phyloP scores from a whole-genome alignment of 2,797 vertebrate genomes.

The Poeciliopsis gracilis region DNA sequence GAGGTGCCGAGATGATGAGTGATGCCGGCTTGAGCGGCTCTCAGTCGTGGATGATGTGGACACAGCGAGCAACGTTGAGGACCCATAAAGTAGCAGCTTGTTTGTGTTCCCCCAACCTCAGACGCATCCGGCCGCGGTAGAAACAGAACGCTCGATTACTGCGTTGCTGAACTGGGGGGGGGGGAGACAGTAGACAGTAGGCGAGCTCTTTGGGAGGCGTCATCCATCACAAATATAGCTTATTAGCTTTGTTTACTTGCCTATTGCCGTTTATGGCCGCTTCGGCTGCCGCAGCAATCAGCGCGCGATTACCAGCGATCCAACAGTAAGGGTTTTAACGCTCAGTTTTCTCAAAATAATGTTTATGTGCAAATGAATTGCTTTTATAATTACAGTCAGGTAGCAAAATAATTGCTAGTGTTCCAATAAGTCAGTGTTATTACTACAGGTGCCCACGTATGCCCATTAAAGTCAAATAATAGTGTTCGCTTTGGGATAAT shows the following conservation, averaged over 20 bases:
- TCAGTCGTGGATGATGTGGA: constrained; percentile 30
- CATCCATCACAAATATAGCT: constrained; percentile 34
- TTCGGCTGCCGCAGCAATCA: not conserved
- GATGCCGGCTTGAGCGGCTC: constrained; percentile 22
- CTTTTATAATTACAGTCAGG: constrained; percentile 5
- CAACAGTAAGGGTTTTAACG: not conserved
- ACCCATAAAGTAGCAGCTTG: constrained; percentile 12
- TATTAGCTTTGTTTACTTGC: constrained; percentile 11
- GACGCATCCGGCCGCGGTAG: constrained; percentile 10
- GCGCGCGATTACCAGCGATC: not conserved
- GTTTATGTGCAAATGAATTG: constrained; percentile 5
- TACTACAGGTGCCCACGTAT: not conserved
- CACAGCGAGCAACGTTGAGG: constrained; percentile 23
- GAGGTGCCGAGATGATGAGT: constrained; percentile 22
- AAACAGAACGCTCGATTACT: not conserved
- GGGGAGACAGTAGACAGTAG: not conserved
- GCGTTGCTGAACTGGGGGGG: constrained; percentile 10
- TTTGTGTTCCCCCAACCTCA: constrained; percentile 5
- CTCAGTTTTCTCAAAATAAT: not conserved
- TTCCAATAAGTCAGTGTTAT: constrained; percentile 8
- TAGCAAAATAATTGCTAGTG: constrained; percentile 11
- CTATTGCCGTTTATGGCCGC: constrained; percentile 16
- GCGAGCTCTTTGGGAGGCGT: constrained; percentile 30
- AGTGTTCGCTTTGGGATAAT: not conserved
- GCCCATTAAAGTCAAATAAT: constrained; percentile 8